These are phyloP conservation scores for Pemphigus obesinymphae DNA, from an alignment of 1,140 invertebrate species.

Conservation along the genomic window DNA sequence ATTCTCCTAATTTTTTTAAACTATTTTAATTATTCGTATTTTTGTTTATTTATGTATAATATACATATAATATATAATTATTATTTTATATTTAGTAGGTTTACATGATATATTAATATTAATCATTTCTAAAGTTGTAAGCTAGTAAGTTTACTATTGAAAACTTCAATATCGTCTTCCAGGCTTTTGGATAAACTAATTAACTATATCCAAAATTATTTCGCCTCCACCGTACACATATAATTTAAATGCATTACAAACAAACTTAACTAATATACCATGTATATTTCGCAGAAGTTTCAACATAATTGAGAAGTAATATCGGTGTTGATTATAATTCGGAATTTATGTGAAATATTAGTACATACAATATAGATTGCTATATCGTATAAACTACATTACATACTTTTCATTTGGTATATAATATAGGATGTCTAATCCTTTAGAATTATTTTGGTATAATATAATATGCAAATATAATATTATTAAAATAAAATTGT, in stretches of 20 bases:
- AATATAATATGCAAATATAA: not conserved
- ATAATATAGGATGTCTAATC: not conserved
- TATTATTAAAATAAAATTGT: not conserved
- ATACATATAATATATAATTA: too few relatives aligned
- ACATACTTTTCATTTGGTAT: too few relatives aligned
- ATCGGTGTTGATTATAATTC: constrained; percentile 15
- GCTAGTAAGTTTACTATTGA: too few relatives aligned
- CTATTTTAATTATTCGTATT: too few relatives aligned
- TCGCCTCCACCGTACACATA: not conserved
- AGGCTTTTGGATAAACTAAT: not conserved
- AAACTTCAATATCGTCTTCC: not conserved
- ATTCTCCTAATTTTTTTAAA: too few relatives aligned
- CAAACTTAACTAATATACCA: constrained; percentile 10
- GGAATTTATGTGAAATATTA: constrained; percentile 1
- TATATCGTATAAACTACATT: not conserved
- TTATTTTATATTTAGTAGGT: too few relatives aligned
- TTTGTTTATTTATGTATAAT: too few relatives aligned
- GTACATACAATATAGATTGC: not conserved
- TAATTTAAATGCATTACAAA: not conserved
- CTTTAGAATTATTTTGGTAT: not conserved
- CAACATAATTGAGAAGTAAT: constrained; percentile 19
- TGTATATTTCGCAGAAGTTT: not conserved
- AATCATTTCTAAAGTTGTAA: too few relatives aligned
- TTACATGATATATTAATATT: too few relatives aligned
- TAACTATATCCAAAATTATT: not conserved